phyloP scores from a whole-genome alignment of 2,113 vertebrate genomes.

The Oreotragus oreotragus region DNA sequence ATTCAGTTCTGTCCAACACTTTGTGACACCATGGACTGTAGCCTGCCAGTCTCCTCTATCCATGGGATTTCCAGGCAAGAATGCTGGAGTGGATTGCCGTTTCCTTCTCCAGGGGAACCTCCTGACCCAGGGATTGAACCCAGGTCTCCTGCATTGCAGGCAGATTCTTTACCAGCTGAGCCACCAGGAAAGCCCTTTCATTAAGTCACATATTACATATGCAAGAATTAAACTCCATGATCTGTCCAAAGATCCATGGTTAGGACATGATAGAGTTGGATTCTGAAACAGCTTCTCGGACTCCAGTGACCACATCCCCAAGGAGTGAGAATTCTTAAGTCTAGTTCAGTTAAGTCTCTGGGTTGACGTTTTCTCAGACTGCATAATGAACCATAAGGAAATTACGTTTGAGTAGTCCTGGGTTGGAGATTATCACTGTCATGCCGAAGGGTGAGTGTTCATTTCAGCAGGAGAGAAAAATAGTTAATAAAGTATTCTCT shows the following conservation, averaged over 20 bases:
- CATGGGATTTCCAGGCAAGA: neutral
- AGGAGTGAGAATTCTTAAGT: neutral
- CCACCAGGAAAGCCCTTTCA: neutral
- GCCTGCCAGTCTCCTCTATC: neutral
- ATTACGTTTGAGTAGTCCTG: neutral
- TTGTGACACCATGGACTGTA: neutral
- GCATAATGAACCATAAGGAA: neutral
- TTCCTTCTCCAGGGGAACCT: neutral
- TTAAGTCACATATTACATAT: neutral
- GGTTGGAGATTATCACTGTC: neutral
- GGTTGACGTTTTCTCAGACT: neutral
- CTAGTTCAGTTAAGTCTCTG: neutral
- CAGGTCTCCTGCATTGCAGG: neutral
- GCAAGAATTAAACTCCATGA: neutral
- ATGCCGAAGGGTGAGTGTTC: neutral
- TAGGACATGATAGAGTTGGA: neutral
- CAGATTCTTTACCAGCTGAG: neutral
- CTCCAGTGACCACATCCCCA: neutral
- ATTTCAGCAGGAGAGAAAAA: neutral
- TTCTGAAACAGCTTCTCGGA: neutral
- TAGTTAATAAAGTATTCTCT: neutral
- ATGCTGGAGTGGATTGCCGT: neutral
- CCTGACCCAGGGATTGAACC: neutral
- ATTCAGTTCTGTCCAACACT: neutral
- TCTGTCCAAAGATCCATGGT: neutral